Percentiles rank a stretch among this genome's conserved stretches.
Conservation (phyloP, 2,113 vertebrate species). For the Cepphus grylle region DNA sequence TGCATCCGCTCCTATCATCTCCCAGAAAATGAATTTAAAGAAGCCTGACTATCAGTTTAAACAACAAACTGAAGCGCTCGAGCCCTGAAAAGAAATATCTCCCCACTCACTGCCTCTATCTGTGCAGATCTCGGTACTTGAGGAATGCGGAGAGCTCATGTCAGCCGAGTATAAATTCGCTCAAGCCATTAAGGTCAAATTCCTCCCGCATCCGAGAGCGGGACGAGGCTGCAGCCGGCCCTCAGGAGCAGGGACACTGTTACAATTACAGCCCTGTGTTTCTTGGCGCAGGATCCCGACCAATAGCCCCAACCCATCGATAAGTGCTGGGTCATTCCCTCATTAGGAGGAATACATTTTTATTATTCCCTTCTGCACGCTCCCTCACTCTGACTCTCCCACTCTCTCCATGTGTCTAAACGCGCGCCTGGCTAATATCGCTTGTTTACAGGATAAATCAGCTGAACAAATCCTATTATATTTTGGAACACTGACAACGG, state of each 20-base stretch:
- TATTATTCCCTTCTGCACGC: constrained; percentile 43
- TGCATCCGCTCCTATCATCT: neutral
- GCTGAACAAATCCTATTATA: constrained; percentile 70
- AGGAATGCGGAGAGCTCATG: neutral
- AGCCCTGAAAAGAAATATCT: neutral
- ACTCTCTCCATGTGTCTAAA: neutral
- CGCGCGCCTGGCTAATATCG: constrained; percentile 47
- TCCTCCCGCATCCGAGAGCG: neutral
- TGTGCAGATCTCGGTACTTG: neutral
- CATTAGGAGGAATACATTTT: constrained; percentile 61
- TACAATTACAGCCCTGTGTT: constrained; percentile 30
- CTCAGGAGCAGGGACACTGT: neutral
- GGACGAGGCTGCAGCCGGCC: neutral
- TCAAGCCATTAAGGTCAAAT: neutral
- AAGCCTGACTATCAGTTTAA: neutral
- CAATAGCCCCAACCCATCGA: neutral
- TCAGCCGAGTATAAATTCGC: neutral
- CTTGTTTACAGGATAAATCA: constrained; percentile 65
- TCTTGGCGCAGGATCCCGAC: neutral
- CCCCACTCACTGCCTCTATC: neutral
- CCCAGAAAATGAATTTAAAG: neutral
- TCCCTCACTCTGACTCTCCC: neutral
- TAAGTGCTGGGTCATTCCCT: constrained; percentile 60
- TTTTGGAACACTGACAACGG: constrained; percentile 60
- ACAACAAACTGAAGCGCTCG: neutral